A percentile compares a stretch with the other conserved stretches of the same genome.
Evolutionary conservation across 2,113 vertebrate genomes (phyloP).

Genomic region (Ammodytes marinus): DNA sequence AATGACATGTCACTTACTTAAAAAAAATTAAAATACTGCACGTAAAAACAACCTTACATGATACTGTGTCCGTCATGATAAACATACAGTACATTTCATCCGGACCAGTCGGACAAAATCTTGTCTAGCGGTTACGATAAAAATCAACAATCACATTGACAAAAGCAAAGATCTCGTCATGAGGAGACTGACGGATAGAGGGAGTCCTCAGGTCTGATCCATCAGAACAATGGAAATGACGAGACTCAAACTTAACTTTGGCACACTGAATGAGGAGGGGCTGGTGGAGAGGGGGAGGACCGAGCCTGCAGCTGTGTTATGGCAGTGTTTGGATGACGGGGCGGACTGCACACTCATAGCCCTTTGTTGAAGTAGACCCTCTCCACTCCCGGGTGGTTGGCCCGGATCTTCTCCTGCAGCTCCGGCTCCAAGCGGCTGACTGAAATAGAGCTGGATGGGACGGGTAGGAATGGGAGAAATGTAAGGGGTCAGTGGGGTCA

Average conservation of each 20-base stretch:
- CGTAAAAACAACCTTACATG: conserved; percentile 44
- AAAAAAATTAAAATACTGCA: conserved; percentile 41
- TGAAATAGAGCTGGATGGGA: conserved; percentile 90
- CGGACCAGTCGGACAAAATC: conserved; percentile 26
- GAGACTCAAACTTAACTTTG: conserved; percentile 83
- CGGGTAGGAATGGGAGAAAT: not conserved
- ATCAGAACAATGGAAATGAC: conserved; percentile 50
- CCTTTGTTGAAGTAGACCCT: conserved; percentile 98
- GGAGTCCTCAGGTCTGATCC: conserved; percentile 34
- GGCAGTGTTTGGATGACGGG: conserved; percentile 61
- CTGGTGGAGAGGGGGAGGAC: conserved; percentile 53
- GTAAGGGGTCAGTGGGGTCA: conserved; percentile 20
- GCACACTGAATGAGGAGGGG: conserved; percentile 78
- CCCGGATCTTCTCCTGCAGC: conserved; percentile 92
- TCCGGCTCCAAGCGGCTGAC: conserved; percentile 92
- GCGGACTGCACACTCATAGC: conserved; percentile 82
- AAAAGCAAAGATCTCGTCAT: conserved; percentile 62
- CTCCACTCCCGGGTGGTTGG: conserved; percentile 86
- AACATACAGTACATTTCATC: conserved; percentile 34
- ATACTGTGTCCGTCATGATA: conserved; percentile 27
- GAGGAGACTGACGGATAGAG: conserved; percentile 41
- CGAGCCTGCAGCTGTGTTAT: conserved; percentile 63
- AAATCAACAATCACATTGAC: conserved; percentile 59
- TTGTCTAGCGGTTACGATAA: conserved; percentile 56
- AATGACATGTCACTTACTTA: conserved; percentile 32